These are phyloP conservation scores for Lerista edwardsae DNA, from an alignment of 2,797 vertebrate genomes.

Conservation along the genomic window DNA sequence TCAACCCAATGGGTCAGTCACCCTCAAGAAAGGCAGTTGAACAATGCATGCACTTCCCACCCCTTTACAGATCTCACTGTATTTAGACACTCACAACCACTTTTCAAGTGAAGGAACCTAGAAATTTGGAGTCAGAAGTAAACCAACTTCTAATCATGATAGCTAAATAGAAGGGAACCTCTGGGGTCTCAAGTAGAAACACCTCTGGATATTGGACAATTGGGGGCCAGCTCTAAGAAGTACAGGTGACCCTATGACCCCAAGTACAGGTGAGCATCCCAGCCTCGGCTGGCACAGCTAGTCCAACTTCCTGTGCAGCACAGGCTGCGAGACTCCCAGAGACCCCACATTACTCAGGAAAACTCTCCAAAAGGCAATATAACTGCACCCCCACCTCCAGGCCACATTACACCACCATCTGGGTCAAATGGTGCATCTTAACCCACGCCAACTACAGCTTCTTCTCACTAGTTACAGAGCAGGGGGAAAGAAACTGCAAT, in stretches of 20 bases:
- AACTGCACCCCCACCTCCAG: background rate
- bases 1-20: fast-evolving
- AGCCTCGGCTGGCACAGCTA: background rate
- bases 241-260: background rate
- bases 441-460: background rate
- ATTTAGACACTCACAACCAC: background rate
- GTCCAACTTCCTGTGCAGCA: background rate
- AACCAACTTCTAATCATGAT: background rate
- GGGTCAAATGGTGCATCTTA: background rate
- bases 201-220: too few relatives aligned
- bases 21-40: conserved; percentile 10
- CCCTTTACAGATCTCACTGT: background rate
- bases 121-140: background rate
- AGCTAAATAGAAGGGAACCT: background rate
- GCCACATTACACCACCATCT: background rate
- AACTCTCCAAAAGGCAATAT: background rate
- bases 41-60: background rate
- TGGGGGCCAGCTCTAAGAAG: background rate
- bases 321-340: background rate
- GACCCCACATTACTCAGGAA: background rate
- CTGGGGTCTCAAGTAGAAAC: background rate
- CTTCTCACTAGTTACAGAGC: background rate
- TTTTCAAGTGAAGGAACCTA: background rate
- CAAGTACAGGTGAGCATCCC: background rate
- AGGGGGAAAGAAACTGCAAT: background rate